These are phyloP conservation scores for Reticulitermes speratus DNA, from an alignment of 1,140 invertebrate species.

Conservation along the genomic window DNA sequence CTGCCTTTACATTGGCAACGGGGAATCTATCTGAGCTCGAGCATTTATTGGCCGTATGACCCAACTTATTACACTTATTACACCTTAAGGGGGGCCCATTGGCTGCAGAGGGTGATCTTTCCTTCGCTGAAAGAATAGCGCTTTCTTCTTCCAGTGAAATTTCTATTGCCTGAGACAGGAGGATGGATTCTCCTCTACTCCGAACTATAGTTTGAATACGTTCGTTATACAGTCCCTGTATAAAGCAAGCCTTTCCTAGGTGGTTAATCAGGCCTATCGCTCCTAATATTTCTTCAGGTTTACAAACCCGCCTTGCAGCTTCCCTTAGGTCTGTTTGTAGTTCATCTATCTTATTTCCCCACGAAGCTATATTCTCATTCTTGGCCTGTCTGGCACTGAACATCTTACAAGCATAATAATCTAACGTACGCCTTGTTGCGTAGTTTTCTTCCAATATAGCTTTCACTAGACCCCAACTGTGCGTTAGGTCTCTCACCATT, in stretches of 20 bases:
- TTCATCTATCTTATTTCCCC: not conserved
- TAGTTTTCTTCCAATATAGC: constrained; percentile 8
- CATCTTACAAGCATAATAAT: not conserved
- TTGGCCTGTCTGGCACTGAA: not conserved
- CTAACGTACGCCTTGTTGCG: not conserved
- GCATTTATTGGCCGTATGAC: no score
- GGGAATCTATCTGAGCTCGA: no score
- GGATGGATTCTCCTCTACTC: not conserved
- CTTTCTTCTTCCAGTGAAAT: not conserved
- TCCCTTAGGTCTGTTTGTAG: not conserved
- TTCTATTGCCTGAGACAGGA: not conserved
- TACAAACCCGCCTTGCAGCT: not conserved
- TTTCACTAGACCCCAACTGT: not conserved
- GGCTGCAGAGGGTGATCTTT: no score
- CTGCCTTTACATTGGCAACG: no score
- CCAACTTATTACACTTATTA: no score
- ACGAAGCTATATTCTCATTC: not conserved
- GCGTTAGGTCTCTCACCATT: not conserved
- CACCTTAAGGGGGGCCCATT: no score
- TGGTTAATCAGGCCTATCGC: not conserved
- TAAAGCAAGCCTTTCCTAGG: not conserved
- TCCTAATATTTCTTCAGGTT: not conserved
- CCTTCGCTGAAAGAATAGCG: not conserved
- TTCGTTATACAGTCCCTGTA: not conserved
- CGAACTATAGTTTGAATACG: not conserved